A percentile compares a stretch with the other conserved stretches of the same genome.
Conservation (phyloP, 2,113 vertebrate species). For the Mystacornis crossleyi region DNA sequence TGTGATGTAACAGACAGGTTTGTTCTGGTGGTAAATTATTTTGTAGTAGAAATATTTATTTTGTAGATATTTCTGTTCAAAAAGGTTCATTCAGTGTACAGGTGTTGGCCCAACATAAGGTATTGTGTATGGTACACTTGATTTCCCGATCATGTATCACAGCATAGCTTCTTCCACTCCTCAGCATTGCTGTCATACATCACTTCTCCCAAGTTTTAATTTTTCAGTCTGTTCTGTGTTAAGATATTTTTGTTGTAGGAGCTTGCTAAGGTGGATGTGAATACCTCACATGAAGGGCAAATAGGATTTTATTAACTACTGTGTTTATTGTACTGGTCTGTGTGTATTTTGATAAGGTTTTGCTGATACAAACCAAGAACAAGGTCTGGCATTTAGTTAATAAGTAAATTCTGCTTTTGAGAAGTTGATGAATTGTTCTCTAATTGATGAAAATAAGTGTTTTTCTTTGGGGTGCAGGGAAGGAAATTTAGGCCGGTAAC, state of each 20-base stretch:
- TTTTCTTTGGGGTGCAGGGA: not conserved
- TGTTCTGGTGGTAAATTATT: not conserved
- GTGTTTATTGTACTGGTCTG: not conserved
- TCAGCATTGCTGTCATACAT: not conserved
- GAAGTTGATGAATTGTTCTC: not conserved
- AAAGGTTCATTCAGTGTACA: not conserved
- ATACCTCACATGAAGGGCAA: not conserved
- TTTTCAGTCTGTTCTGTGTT: not conserved
- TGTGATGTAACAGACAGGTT: not conserved
- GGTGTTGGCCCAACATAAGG: not conserved
- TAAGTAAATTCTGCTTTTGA: conserved; percentile 20
- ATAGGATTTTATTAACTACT: not conserved
- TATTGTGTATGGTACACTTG: not conserved
- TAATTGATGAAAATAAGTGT: not conserved
- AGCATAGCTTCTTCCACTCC: not conserved
- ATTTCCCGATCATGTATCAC: not conserved
- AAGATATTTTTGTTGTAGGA: not conserved
- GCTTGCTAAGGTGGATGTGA: not conserved
- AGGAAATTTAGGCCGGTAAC: not conserved
- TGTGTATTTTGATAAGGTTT: conserved; percentile 29
- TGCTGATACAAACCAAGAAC: conserved; percentile 18
- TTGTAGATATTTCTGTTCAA: not conserved
- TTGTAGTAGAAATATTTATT: not conserved
- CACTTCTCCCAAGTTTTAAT: not conserved
- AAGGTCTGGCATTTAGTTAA: conserved; percentile 33